A percentile compares a stretch with the other conserved stretches of the same genome.
These are phyloP conservation scores for Typhlomys cinereus DNA, from an alignment of 2,113 vertebrate genomes.

Conservation along the genomic window DNA sequence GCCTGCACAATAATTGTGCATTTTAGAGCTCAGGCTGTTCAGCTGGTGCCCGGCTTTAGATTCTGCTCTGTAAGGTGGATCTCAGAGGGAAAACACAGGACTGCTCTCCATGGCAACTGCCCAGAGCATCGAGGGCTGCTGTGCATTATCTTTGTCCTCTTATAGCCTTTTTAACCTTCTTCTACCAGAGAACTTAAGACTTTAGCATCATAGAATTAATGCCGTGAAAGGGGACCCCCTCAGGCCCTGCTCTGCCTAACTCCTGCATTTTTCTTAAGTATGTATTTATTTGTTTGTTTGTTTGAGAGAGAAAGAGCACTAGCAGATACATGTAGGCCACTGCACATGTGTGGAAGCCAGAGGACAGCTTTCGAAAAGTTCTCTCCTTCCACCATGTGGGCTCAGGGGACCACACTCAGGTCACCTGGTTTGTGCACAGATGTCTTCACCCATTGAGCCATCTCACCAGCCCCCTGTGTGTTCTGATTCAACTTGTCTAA, in stretches of 20 bases:
- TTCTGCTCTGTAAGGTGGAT: not conserved
- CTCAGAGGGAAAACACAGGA: not conserved
- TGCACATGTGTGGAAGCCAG: too few relatives aligned
- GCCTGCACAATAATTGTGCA: not conserved
- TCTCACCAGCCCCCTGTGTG: too few relatives aligned
- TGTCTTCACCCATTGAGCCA: too few relatives aligned
- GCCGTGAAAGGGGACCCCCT: not conserved
- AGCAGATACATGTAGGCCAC: too few relatives aligned
- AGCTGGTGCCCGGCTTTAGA: not conserved
- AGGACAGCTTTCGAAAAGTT: too few relatives aligned
- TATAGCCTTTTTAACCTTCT: not conserved
- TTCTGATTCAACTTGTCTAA: not conserved
- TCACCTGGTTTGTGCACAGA: too few relatives aligned
- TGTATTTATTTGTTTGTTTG: too few relatives aligned
- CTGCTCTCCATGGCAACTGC: not conserved
- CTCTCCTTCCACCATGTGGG: too few relatives aligned
- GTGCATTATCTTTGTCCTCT: not conserved
- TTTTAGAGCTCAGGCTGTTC: slow-evolving; percentile 10
- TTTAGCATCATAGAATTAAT: not conserved
- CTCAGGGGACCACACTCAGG: too few relatives aligned
- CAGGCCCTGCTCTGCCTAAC: not conserved
- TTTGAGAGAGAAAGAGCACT: too few relatives aligned
- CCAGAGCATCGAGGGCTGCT: not conserved
- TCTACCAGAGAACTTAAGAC: not conserved
- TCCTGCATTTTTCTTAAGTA: too few relatives aligned